Base-by-base conservation (phyloP, 2,797 vertebrate genomes). In the Rhinophrynus dorsalis region DNA sequence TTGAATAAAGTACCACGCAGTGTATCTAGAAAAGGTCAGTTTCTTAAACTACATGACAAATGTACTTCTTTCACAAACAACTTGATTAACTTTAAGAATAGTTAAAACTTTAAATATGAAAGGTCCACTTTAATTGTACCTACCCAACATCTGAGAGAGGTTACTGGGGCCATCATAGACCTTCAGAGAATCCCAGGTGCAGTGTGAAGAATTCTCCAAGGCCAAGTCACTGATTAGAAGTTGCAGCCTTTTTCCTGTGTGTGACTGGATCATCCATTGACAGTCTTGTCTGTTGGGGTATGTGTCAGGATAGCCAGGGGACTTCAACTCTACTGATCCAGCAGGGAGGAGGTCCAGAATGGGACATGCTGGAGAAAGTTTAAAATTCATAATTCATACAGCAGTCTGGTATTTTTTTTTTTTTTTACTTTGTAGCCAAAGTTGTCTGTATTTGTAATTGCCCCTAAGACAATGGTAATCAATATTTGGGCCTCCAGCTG, bases 231-330 rank as follows among this genome's bases (percentile, higher is more conserved):
- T 21, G 61, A 75, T 7, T 7, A 48, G 1, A 57, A 57, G 11
- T 38, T 74, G 51, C 21, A 75, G 15, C 9, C 15, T 70, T 11
- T 66, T 60, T 51, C 59, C 74, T 50, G 38, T 61, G 26, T n/a
- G 44, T 27, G 75, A 68, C 52, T 60, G 68, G 20, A 71, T 27
- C 38, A 26, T 71, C 74, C 63, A 69, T 33, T 50, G 42, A 24
- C 63, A 67, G 42, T 73, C 67, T 23, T 68, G 15, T 8, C 38
- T 20, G 13, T 51, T 32, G 2, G 29, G 47, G 50, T 78, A 80
- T 48, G 20, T 5, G 1, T 3, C 8, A 8, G 71, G 45, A 40
- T 75, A 82, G 21, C 0, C 44, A 2, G 74, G 59, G 47, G 68
- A 66, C 15, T 3, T 64, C 30, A 75, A 35, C 38, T 69, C 62